Evolutionary conservation across 2,113 vertebrate genomes (phyloP), one percentile per base, ranked within the genome.

Genomic region (Indicator indicator): DNA sequence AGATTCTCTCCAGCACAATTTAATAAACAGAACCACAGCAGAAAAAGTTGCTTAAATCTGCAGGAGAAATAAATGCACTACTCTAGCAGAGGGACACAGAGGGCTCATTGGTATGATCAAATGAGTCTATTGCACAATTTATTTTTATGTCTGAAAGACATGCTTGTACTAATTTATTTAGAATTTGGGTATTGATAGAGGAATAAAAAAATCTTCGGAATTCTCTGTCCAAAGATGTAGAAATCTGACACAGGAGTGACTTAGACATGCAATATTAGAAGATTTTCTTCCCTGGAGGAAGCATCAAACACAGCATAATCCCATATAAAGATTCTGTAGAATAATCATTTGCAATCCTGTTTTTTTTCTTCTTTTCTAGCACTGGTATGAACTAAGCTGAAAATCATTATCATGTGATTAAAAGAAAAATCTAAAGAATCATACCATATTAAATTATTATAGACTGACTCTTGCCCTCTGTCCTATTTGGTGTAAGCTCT

Each of bases 381-480:
- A 96, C 93, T 97, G 56, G 88, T 93, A 95, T 96, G 96, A 97
- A 96, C 77, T 26, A 11, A 8, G 86, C 58, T 76, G 30, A 26
- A 54, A 96, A 93, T 97, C 95, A 97, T 96, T 95, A 86, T 36
- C 86, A 30, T 68, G 20, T 94, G 93, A 97, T 97, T 97, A 94
- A 74, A 88, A 92, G 86, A 96, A 64, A 94, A 96, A 90, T 94
- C 83, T 65, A 95, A 83, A 82, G 85, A 97, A 94, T 89, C 67
- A 79, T 40, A 42, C n/a, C 63, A 62, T 85, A 97, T 93, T 94
- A 89, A 95, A 91, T 95, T 20, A 81, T 94, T 96, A 89, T 75
- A 84, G 89, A 75, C 86, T 93, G 96, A 90, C 63, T 94, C 38
- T 75, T 96, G 75, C 81, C 86, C 92, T 78, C 77, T 65, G 17